Evolutionary conservation across 2,113 vertebrate genomes (phyloP).

Genomic region (Ammodytes marinus): DNA sequence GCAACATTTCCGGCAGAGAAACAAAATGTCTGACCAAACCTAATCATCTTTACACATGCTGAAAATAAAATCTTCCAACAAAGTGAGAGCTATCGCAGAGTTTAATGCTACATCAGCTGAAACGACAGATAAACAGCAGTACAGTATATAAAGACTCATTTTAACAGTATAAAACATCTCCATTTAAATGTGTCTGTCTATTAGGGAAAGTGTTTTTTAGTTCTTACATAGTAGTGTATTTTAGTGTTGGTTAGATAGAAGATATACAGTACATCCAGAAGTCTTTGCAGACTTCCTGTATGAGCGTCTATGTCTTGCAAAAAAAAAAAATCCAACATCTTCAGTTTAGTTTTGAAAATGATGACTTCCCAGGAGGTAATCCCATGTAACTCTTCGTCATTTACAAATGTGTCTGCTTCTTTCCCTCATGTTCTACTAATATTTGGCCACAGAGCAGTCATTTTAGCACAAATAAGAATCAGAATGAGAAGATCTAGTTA

Average conservation of each 20-base stretch:
- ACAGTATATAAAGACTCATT: conserved; percentile 69
- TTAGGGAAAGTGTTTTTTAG: conserved; percentile 56
- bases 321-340: conserved; percentile 26
- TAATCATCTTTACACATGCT: conserved; percentile 50
- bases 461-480: no score
- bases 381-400: neutral
- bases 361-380: neutral
- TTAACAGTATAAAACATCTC: conserved; percentile 74
- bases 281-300: conserved; percentile 31
- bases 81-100: conserved; percentile 18
- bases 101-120: conserved; percentile 70
- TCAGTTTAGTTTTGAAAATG: neutral
- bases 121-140: conserved; percentile 66
- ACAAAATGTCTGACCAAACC: conserved; percentile 8
- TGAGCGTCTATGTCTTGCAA: conserved; percentile 37
- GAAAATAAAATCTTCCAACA: conserved; percentile 30
- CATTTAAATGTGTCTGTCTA: conserved; percentile 45
- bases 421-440: neutral
- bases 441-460: neutral
- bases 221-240: conserved; percentile 60
- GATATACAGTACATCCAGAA: conserved; percentile 57
- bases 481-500: neutral
- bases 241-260: conserved; percentile 69
- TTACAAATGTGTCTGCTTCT: neutral
- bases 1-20: conserved; percentile 42